Conservation (phyloP, 2,797 vertebrate species). For the Antennarius maculatus region DNA sequence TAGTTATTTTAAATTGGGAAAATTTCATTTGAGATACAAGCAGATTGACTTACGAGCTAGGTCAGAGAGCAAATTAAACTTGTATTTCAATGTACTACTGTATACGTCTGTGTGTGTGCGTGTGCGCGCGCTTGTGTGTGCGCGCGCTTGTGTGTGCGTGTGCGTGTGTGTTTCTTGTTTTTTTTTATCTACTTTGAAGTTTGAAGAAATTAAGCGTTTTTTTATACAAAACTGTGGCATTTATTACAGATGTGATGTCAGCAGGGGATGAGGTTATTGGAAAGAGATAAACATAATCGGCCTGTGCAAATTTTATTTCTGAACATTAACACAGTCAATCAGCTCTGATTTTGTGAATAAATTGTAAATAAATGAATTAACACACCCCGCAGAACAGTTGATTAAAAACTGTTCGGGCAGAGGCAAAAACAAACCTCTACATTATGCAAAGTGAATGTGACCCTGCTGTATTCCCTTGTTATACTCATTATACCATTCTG, state of each 20-base stretch:
- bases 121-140: too few relatives aligned
- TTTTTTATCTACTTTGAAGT: background rate
- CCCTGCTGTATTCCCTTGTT: background rate
- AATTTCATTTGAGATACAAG: too few relatives aligned
- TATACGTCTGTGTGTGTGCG: too few relatives aligned
- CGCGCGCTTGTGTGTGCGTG: too few relatives aligned
- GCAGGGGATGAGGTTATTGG: background rate
- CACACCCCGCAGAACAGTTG: too few relatives aligned
- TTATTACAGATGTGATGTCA: background rate
- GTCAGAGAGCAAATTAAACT: too few relatives aligned
- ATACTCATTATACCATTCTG: slow-evolving; percentile 2
- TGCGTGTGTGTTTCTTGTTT: background rate
- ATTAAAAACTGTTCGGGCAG: background rate
- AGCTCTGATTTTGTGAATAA: background rate
- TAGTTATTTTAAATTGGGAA: too few relatives aligned
- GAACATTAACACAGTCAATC: background rate
- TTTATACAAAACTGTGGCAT: background rate
- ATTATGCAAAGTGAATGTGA: slow-evolving; percentile 2
- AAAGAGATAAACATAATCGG: background rate
- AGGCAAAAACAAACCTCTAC: background rate
- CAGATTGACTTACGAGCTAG: too few relatives aligned
- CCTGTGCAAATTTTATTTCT: background rate
- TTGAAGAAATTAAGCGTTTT: background rate
- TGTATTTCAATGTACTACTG: too few relatives aligned
- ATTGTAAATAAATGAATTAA: background rate